Percentiles rank a stretch among this genome's conserved stretches.
Conservation (phyloP, 2,797 vertebrate species). For the Rallus crepitans region DNA sequence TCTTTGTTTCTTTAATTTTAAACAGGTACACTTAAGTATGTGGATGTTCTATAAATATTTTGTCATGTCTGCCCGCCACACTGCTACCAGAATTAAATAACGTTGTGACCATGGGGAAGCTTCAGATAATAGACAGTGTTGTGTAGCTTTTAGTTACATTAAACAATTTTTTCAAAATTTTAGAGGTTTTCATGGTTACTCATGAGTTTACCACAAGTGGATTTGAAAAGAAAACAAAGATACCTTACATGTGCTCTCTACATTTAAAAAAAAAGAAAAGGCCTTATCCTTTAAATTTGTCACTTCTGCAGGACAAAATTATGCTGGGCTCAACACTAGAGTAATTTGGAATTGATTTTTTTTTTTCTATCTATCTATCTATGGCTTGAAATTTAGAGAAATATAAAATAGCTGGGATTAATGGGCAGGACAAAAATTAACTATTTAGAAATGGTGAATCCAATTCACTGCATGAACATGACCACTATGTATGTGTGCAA, state of each 20-base stretch:
- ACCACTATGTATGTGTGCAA: not conserved
- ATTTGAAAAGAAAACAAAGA: not conserved
- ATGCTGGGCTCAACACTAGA: not conserved
- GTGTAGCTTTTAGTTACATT: not conserved
- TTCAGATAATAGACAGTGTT: not conserved
- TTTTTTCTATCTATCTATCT: not conserved
- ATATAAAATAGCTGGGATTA: not conserved
- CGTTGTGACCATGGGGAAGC: not conserved
- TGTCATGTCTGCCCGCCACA: not conserved
- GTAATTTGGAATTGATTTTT: not conserved
- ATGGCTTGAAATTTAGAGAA: not conserved
- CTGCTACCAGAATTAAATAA: not conserved
- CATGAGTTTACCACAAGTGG: not conserved
- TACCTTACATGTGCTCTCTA: not conserved
- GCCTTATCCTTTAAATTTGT: not conserved
- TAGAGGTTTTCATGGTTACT: not conserved
- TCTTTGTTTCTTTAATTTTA: not conserved
- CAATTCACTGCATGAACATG: not conserved
- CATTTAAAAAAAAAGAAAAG: not conserved
- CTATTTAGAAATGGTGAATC: not conserved
- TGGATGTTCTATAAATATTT: not conserved
- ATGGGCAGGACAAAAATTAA: not conserved
- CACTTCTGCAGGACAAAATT: not conserved
- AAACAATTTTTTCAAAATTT: not conserved
- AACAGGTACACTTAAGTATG: not conserved